phyloP scores from a whole-genome alignment of 1,140 invertebrate species.

The Nautilus pompilius region DNA sequence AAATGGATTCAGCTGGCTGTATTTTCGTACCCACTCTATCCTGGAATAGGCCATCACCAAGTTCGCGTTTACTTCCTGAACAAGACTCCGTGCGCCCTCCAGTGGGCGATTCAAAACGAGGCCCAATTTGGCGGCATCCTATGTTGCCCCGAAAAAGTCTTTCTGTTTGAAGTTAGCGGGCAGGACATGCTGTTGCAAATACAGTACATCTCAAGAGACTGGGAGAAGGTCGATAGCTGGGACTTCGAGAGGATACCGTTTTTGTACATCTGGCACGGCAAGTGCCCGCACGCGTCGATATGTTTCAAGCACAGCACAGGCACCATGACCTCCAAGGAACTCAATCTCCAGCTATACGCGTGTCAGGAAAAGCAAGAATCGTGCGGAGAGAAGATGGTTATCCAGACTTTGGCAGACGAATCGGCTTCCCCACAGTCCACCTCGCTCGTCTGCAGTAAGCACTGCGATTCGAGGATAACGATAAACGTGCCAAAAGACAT shows the following conservation, averaged over 20 bases:
- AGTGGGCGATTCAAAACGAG: conserved; percentile 43
- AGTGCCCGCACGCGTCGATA: conserved; percentile 30
- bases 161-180: conserved; percentile 25
- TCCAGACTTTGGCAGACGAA: conserved; percentile 17
- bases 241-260: conserved; percentile 20
- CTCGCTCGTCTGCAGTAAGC: not conserved
- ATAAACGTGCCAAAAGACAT: conserved; percentile 7
- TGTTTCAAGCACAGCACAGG: conserved; percentile 17
- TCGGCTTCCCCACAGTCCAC: not conserved
- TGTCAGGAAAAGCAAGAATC: conserved; percentile 24
- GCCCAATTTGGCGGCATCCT: conserved; percentile 29
- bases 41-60: conserved; percentile 23
- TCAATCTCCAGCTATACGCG: conserved; percentile 24
- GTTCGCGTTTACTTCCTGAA: conserved; percentile 38
- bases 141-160: conserved; percentile 35
- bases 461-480: not conserved
- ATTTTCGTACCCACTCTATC: conserved; percentile 25
- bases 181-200: conserved; percentile 22
- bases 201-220: conserved; percentile 27
- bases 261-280: conserved; percentile 33
- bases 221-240: conserved; percentile 20
- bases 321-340: conserved; percentile 9
- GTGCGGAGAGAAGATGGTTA: conserved; percentile 23
- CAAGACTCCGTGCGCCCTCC: conserved; percentile 40
- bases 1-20: conserved; percentile 41